Conservation (phyloP, 2,888 invertebrate genomes). For the Leptinotarsa peninsularis region DNA sequence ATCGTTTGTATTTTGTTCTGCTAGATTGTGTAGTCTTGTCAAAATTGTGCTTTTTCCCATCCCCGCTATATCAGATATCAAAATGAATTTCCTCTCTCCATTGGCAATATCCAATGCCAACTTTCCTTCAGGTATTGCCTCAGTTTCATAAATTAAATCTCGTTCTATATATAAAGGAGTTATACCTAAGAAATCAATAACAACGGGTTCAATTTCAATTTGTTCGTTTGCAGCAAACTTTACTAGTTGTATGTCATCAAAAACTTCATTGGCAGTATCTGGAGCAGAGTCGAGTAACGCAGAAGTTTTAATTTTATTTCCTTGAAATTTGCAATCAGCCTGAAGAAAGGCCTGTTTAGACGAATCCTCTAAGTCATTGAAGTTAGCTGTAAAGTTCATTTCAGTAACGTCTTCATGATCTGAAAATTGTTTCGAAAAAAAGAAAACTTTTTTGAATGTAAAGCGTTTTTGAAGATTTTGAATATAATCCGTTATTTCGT, state of each 20-base stretch:
- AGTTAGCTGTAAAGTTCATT: background rate
- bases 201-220: background rate
- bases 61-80: constrained; percentile 25
- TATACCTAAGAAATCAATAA: background rate
- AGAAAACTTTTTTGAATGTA: background rate
- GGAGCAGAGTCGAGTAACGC: background rate
- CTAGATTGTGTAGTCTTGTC: background rate
- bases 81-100: constrained; percentile 13
- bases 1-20: background rate
- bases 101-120: background rate
- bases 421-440: background rate
- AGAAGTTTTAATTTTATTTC: background rate
- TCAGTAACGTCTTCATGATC: background rate
- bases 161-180: background rate
- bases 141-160: constrained; percentile 3
- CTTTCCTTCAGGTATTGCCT: constrained; percentile 3
- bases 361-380: background rate
- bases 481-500: background rate
- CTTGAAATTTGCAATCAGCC: background rate
- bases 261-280: background rate
- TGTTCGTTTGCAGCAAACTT: background rate
- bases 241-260: background rate
- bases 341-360: background rate
- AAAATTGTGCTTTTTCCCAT: constrained; percentile 31
- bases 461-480: background rate